Conservation (phyloP, 2,888 invertebrate species). For the Cylloceria caligata region DNA sequence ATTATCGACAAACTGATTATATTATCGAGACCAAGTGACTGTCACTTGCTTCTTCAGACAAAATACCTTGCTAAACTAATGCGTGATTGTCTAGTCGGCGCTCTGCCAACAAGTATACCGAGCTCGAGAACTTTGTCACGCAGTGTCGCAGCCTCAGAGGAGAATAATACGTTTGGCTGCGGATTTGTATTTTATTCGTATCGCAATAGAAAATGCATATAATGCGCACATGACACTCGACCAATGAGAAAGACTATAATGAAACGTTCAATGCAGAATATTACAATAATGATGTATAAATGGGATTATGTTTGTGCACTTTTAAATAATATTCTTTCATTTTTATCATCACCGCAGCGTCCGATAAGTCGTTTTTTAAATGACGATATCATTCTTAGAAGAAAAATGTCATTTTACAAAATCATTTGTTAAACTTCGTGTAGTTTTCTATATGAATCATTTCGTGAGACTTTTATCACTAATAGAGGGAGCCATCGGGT, state of each 20-base stretch:
- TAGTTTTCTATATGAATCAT: too few relatives aligned
- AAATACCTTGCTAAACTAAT: not conserved
- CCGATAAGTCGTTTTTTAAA: not conserved
- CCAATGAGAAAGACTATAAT: not conserved
- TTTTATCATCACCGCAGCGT: not conserved
- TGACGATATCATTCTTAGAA: not conserved
- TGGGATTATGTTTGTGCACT: not conserved
- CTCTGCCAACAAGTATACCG: constrained; percentile 33
- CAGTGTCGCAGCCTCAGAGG: not conserved
- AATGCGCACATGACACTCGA: not conserved
- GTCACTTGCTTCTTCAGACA: constrained; percentile 1
- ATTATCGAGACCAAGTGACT: not conserved
- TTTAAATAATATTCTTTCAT: not conserved
- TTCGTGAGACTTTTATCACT: too few relatives aligned
- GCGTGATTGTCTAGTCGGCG: constrained; percentile 39
- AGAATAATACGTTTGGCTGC: constrained; percentile 30
- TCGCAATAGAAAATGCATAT: not conserved
- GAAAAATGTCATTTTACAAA: too few relatives aligned
- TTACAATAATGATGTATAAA: not conserved
- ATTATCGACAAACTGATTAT: not conserved
- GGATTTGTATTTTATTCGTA: constrained; percentile 19
- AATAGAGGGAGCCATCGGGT: too few relatives aligned
- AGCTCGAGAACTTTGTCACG: constrained; percentile 19
- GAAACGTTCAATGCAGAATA: not conserved
- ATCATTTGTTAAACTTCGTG: too few relatives aligned